Evolutionary conservation across 2,888 invertebrate species (phyloP), one percentile per base, ranked within the genome.

Genomic region (Drosophila limbata): DNA sequence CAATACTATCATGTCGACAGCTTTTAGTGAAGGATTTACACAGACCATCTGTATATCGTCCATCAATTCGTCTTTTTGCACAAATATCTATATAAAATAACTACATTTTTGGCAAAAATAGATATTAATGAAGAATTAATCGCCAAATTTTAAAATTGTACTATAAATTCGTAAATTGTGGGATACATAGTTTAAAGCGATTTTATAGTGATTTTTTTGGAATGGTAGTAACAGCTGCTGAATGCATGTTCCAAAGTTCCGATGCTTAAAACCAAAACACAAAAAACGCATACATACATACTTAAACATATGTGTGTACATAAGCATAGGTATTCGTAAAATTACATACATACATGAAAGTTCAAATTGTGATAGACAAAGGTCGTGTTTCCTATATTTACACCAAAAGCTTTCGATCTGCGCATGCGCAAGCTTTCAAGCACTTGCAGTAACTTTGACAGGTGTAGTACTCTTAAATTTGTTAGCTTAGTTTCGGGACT

Each of bases 341-440:
- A 31, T 17, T 42, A 40, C 9, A 17, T 52, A 61, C 42, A 33
- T 33, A 17, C 13, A 35, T 44, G 28, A 55, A 55, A 63, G 37
- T 56, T 56, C 48, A 55, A 10, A 56, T 56, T 17, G 40, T 37
- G 19, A 39, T 63, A 56, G 51, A 62, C 73, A 81, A 75, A 78
- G 73, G 80, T 80, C 81, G 77, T 64, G 65, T 69, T 81, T 71
- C 76, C 76, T 73, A 76, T 74, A 72, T 78, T 84, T 79, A 84
- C 79, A 79, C 72, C 57, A 52, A 81, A 74, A 77, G 81, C 64
- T 68, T 35, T 25, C 11, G 9, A 31, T 28, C 11, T 10, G 61
- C 84, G 88, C 88, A 77, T 69, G 85, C 88, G 88, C 47, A 61
- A 65, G 65, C 47, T 52, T 55, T 56, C 44, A 69, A 82, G 78